Percentiles rank a stretch among this genome's conserved stretches.
phyloP scores from a whole-genome alignment of 2,888 invertebrate species.

The Phlogophora meticulosa region DNA sequence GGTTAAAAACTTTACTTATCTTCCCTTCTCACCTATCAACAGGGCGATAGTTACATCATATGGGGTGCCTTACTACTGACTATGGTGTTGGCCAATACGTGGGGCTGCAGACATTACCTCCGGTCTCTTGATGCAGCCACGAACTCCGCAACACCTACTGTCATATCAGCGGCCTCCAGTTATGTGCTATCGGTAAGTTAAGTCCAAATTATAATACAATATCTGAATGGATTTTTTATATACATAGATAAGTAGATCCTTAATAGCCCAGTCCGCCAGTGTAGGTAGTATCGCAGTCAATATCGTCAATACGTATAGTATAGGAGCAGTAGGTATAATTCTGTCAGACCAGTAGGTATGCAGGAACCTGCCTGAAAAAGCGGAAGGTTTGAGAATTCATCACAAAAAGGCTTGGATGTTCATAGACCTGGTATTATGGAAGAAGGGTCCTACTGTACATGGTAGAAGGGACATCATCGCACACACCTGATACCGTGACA shows the following conservation, averaged over 20 bases:
- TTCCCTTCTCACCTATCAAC: conserved; percentile 27
- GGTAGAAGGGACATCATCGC: no score
- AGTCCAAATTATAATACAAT: background rate
- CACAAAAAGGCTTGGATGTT: background rate
- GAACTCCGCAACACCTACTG: conserved; percentile 92
- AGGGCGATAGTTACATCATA: conserved; percentile 84
- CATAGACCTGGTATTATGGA: background rate
- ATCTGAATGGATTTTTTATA: no score
- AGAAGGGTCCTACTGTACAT: background rate
- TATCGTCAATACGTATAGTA: no score
- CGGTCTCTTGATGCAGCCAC: conserved; percentile 91
- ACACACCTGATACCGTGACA: no score
- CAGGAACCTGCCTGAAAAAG: no score
- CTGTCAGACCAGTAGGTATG: no score
- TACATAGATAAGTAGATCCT: no score
- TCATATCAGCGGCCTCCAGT: conserved; percentile 92
- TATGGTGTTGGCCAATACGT: conserved; percentile 92
- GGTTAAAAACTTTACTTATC: background rate
- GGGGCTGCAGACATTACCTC: conserved; percentile 92
- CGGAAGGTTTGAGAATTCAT: no score
- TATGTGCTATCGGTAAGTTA: conserved; percentile 92
- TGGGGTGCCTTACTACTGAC: conserved; percentile 78
- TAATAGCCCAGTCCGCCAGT: no score
- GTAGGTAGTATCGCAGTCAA: no score
- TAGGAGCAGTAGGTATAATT: no score